phyloP scores from a whole-genome alignment of 2,113 vertebrate genomes.

The Thermophis baileyi region DNA sequence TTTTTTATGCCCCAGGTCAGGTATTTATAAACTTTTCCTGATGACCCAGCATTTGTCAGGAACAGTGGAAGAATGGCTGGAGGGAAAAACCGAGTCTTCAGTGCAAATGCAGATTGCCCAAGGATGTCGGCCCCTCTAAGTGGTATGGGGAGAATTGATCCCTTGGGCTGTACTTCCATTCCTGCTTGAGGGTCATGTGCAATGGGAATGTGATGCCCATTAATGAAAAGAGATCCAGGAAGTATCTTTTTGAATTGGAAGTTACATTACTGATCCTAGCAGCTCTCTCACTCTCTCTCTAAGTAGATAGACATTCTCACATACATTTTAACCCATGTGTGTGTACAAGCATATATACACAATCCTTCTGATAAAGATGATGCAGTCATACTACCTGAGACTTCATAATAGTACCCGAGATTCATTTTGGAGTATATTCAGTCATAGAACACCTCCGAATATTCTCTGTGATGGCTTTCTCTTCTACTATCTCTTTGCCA shows the following conservation, averaged over 20 bases:
- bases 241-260: neutral
- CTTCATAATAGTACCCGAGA: neutral
- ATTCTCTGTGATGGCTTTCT: neutral
- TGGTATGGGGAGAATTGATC: neutral
- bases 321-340: neutral
- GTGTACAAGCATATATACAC: neutral
- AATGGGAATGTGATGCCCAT: neutral
- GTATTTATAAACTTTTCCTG: neutral
- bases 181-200: neutral
- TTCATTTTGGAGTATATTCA: neutral
- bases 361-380: neutral
- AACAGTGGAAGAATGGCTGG: neutral
- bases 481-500: neutral
- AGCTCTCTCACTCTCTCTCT: neutral
- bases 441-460: neutral
- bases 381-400: neutral
- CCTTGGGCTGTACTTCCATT: neutral
- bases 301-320: neutral
- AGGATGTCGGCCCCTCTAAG: neutral
- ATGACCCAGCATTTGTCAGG: neutral
- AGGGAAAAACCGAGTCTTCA: neutral
- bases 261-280: neutral
- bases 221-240: neutral
- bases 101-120: neutral
- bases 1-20: neutral